A percentile compares a stretch with the other conserved stretches of the same genome.
These are phyloP conservation scores for Gnatocerus cornutus DNA, from an alignment of 2,888 invertebrate genomes.

Conservation along the genomic window DNA sequence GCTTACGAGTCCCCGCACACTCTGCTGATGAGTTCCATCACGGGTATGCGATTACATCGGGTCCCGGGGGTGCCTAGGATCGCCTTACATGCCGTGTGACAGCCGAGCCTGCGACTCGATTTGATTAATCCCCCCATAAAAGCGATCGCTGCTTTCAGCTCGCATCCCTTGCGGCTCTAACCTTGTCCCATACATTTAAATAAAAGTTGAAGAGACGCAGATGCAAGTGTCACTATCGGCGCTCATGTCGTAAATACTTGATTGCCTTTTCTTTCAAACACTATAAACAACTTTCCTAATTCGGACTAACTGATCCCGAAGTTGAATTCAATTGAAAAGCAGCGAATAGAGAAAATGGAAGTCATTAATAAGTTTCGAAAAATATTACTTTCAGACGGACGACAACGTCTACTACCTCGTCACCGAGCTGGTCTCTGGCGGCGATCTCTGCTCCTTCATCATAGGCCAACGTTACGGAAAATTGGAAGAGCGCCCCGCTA, in stretches of 20 bases:
- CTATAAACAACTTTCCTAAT: too few species aligned
- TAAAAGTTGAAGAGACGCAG: constrained; percentile 50
- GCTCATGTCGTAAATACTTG: constrained; percentile 25
- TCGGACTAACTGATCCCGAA: too few species aligned
- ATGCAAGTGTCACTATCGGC: constrained; percentile 41
- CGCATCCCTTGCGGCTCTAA: constrained; percentile 50
- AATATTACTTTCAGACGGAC: constrained; percentile 53
- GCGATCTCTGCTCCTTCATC: constrained; percentile 80
- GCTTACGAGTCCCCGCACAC: constrained; percentile 60
- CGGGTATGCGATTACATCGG: constrained; percentile 65
- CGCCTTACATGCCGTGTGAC: constrained; percentile 67
- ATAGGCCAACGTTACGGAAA: constrained; percentile 74
- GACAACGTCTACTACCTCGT: constrained; percentile 83
- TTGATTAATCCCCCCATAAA: constrained; percentile 67
- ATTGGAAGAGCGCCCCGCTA: constrained; percentile 74
- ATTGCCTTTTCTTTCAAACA: not conserved
- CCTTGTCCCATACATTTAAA: constrained; percentile 46
- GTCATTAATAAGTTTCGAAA: too few species aligned
- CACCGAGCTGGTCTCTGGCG: constrained; percentile 82
- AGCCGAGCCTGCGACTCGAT: constrained; percentile 65
- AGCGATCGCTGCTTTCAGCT: constrained; percentile 62
- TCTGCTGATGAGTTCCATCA: constrained; percentile 67
- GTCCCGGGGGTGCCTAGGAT: constrained; percentile 63
- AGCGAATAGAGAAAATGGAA: too few species aligned
- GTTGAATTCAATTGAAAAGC: too few species aligned